Evolutionary conservation across 2,113 vertebrate species (phyloP), one percentile per base, ranked within the genome.

Genomic region (Grallaria varia): DNA sequence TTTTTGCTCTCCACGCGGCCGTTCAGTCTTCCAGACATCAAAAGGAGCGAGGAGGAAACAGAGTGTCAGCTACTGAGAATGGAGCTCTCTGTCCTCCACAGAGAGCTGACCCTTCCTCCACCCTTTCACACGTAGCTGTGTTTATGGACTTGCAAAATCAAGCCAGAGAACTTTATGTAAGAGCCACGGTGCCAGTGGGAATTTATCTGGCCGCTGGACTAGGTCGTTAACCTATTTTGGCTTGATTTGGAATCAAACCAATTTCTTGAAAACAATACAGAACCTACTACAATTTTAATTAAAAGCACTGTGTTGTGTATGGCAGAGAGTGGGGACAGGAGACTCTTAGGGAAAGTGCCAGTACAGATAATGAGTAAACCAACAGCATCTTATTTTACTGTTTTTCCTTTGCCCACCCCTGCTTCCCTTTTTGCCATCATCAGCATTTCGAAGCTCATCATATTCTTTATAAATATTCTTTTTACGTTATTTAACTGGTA

Each of bases 311-410:
- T n/a, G n/a, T n/a, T n/a, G 28, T 3, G 27, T 11, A 0, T 7
- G 37, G 31, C 67, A 15, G 55, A 24, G 31, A 12, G 22, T 1
- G 18, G 14, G 24, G 3, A 24, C 35, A 96, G 97, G 85, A 96
- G 95, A 89, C 94, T 83, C 95, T 96, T 93, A 93, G 85, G 83
- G 94, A 95, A 98, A 95, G 89, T 84, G 47, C 66, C 97, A 93
- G 84, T 97, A 95, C 97, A 82, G 96, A 97, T 98, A 97, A 74
- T 75, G 87, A 92, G 83, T 49, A 93, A 94, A 95, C 42, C 77
- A 60, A 67, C 27, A 13, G 5, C 64, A 30, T 12, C 35, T 56
- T 3, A 12, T 42, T 64, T 40, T 4, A 2, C 40, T 39, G 52
- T 44, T 23, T 39, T 60, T 21, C 13, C 15, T n/a, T 33, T 28